Conservation (phyloP, 2,888 invertebrate species). For the Idaea straminata region DNA sequence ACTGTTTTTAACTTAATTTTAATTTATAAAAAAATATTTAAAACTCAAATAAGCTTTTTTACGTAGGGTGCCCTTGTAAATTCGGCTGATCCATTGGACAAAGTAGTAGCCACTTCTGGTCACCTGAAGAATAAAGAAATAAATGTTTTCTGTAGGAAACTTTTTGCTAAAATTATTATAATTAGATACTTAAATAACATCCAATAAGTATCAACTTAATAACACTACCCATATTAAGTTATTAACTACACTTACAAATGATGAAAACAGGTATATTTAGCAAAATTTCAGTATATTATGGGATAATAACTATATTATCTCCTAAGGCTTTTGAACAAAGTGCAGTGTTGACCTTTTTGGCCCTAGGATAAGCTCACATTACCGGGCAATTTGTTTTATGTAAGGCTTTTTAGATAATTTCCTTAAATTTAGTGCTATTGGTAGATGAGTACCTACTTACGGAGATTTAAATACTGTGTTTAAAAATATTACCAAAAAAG, state of each 20-base stretch:
- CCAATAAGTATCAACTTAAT: background rate
- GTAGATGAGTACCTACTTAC: background rate
- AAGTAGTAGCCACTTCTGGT: no score
- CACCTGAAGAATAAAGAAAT: no score
- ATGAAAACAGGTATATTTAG: background rate
- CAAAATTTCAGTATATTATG: background rate
- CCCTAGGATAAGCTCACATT: background rate
- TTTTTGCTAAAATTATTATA: slow-evolving; percentile 20
- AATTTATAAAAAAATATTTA: no score
- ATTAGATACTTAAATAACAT: background rate
- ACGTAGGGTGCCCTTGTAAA: no score
- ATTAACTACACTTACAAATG: background rate
- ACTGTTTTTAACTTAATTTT: no score
- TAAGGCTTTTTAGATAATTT: background rate
- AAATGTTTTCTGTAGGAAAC: slow-evolving; percentile 3
- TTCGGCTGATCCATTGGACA: no score
- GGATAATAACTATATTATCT: slow-evolving; percentile 1
- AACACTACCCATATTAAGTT: background rate
- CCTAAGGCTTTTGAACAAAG: background rate
- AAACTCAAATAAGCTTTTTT: no score
- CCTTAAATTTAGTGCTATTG: background rate
- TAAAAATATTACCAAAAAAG: no score
- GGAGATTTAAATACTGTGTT: background rate
- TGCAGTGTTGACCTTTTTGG: background rate
- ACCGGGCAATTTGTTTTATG: background rate